Evolutionary conservation across 2,113 vertebrate species (phyloP), one percentile per base, ranked within the genome.

Genomic region (Clarias gariepinus): DNA sequence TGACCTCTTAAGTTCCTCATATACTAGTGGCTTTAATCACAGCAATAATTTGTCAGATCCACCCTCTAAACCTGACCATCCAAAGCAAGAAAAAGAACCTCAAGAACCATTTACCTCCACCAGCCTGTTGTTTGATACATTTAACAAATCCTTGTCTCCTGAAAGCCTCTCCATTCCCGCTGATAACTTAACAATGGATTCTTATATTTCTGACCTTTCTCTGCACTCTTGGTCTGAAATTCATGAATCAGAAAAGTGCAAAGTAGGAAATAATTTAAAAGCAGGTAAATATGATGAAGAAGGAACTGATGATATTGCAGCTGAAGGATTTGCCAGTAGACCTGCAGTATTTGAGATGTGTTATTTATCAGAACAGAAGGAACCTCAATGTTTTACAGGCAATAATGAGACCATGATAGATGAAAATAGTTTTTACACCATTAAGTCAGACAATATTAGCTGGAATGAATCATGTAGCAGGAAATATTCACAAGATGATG

Each of bases 1-100:
- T 82, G 64, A 88, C 77, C 47, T 60, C n/a, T 60, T 60, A n/a
- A 19, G 30, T 12, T 71, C 36, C 73, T 82, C 86, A 36, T 6
- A 55, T 33, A 30, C 68, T 52, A 55, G 57, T 81, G 53, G 15
- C 76, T 7, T 55, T 13, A 41, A 69, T 28, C 6, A 25, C 41
- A 55, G 30, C 15, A 68, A 30, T 28, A 68, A 82, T n/a, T 30
- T 82, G 21, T 58, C 83, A 85, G 60, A 52, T 63, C 36, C 52
- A 25, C 25, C 63, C 1, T 85, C 36, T 74, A 55, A 36, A 28
- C 53, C 55, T 69, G 61, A 81, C 36, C 60, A 18, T 41, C 80
- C 83, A 23, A 52, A n/a, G n/a, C 16, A 77, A 47, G 66, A 84
- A 68, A 28, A 0, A 15, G n/a, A 58, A 41, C 66, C 19, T 36